Evolutionary conservation across 2,888 invertebrate genomes (phyloP), one percentile per base, ranked within the genome.

Genomic region (Latrodectus hesperus): DNA sequence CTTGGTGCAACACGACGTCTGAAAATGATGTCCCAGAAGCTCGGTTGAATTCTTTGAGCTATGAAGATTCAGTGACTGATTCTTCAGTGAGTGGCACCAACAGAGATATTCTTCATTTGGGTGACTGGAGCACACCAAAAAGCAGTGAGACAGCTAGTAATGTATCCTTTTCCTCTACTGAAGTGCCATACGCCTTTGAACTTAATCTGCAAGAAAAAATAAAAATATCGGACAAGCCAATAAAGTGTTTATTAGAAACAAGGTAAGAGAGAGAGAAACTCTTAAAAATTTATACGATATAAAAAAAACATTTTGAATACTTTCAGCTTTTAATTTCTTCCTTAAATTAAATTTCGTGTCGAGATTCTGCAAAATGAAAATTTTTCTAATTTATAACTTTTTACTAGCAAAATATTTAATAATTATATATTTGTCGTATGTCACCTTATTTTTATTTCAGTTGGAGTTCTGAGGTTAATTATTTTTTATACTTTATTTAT

Each of bases 211-310:
- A 92, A 86, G 93, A 93, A 90, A 93, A 93, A 90, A 91, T 93
- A 88, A 94, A 94, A 91, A 92, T 94, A 55, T 92, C 93, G 2
- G 93, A 93, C 90, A 92, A 92, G 85, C 93, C 93, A 0, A 92
- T 93, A 74, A 92, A 92, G 88, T 92, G 92, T 90, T 91, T 93
- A 38, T 53, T 88, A 51, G 83, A 86, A 81, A 81, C 88, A 11
- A 85, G 80, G 89, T 89, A 77, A 82, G 60, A 12, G 2, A 16
- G 73, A 82, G 60, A 12, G 2, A 16, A 51, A 22, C 1, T 2
- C 1, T 10, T 68, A 6, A 68, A 22, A 26, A 60, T n/a, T 10
- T 60, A 60, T 6, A 60, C 5, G 10, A 60, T 60, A 60, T 60
- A 60, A 60, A 16, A 60, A 60, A 0, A 16, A 9, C 3, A 55